Percentiles rank a stretch among this genome's conserved stretches.
Evolutionary conservation across 1,140 invertebrate species (phyloP).

Genomic region (Drosophila pallidifrons): DNA sequence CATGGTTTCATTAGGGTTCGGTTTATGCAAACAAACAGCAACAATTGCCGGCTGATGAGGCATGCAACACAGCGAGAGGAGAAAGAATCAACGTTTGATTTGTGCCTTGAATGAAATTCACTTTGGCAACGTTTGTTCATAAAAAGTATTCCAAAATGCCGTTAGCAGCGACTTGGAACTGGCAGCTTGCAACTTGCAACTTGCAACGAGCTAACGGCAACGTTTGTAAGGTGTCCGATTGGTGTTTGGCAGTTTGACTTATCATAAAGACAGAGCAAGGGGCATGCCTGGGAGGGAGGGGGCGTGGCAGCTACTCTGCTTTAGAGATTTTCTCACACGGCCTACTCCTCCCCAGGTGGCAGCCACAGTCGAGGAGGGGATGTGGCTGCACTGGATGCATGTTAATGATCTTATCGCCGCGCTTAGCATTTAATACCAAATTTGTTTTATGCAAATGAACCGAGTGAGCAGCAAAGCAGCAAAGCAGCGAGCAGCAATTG

Average conservation of each 20-base stretch:
- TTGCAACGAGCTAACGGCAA: slow-evolving; percentile 60
- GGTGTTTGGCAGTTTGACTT: slow-evolving; percentile 31
- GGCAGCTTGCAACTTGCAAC: slow-evolving; percentile 15
- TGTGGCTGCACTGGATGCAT: slow-evolving; percentile 50
- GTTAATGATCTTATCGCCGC: slow-evolving; percentile 71
- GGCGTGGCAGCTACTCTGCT: slow-evolving; percentile 46
- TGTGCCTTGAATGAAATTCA: slow-evolving; percentile 68
- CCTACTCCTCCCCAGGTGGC: slow-evolving; percentile 1
- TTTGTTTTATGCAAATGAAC: slow-evolving; percentile 84
- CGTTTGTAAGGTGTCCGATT: slow-evolving; percentile 71
- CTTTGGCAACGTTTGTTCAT: slow-evolving; percentile 29
- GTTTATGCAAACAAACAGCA: slow-evolving; percentile 66
- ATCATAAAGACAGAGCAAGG: slow-evolving; percentile 25
- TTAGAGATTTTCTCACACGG: slow-evolving; percentile 64
- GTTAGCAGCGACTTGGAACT: slow-evolving; percentile 26
- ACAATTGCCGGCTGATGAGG: slow-evolving; percentile 61
- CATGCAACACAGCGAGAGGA: neutral
- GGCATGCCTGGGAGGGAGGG: no score
- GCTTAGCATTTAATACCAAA: slow-evolving; percentile 84
- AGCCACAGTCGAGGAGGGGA: neutral
- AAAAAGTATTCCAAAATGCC: slow-evolving; percentile 35
- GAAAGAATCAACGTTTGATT: slow-evolving; percentile 42
- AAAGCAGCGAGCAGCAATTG: slow-evolving; percentile 49
- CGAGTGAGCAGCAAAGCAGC: slow-evolving; percentile 47
- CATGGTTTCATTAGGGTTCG: slow-evolving; percentile 67